A percentile compares a stretch with the other conserved stretches of the same genome.
Evolutionary conservation across 2,888 invertebrate species (phyloP).

Genomic region (Drymonia ruficornis): DNA sequence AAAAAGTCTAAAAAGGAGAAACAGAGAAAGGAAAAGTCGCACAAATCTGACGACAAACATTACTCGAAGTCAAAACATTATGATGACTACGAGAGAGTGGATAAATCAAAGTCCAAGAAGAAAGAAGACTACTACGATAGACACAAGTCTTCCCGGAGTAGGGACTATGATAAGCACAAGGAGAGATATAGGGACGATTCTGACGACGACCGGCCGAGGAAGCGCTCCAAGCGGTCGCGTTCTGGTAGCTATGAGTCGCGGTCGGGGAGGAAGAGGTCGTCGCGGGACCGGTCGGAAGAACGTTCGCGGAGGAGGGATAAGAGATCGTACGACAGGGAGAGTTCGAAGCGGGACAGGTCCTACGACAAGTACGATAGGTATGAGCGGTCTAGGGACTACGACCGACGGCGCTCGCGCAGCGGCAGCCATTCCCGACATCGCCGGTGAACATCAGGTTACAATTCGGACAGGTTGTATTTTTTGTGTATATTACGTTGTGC

Average conservation of each 20-base stretch:
- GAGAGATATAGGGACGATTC: conserved; percentile 71
- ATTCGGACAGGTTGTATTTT: conserved; percentile 73
- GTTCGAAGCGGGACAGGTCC: conserved; percentile 50
- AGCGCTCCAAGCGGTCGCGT: conserved; percentile 65
- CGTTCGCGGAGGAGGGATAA: conserved; percentile 58
- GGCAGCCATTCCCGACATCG: conserved; percentile 69
- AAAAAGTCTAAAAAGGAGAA: conserved; percentile 64
- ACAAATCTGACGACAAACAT: conserved; percentile 55
- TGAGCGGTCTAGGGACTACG: conserved; percentile 77
- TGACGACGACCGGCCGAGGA: conserved; percentile 66
- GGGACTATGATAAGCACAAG: conserved; percentile 58
- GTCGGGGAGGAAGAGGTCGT: conserved; percentile 51
- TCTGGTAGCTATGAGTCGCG: conserved; percentile 69
- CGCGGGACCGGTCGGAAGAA: conserved; percentile 57
- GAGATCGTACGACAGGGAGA: conserved; percentile 59
- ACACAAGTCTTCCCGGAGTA: conserved; percentile 60
- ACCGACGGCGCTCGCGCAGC: conserved; percentile 67
- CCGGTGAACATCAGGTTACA: conserved; percentile 77
- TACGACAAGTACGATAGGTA: conserved; percentile 73
- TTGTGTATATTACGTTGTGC: conserved; percentile 16
- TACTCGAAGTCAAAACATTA: conserved; percentile 57
- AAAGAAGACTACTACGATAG: conserved; percentile 64
- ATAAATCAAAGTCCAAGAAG: conserved; percentile 55
- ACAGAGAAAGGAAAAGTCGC: conserved; percentile 55
- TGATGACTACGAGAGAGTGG: conserved; percentile 58